A percentile compares a stretch with the other conserved stretches of the same genome.
These are phyloP conservation scores for Eupithecia subumbrata DNA, from an alignment of 2,888 invertebrate genomes.

Conservation along the genomic window DNA sequence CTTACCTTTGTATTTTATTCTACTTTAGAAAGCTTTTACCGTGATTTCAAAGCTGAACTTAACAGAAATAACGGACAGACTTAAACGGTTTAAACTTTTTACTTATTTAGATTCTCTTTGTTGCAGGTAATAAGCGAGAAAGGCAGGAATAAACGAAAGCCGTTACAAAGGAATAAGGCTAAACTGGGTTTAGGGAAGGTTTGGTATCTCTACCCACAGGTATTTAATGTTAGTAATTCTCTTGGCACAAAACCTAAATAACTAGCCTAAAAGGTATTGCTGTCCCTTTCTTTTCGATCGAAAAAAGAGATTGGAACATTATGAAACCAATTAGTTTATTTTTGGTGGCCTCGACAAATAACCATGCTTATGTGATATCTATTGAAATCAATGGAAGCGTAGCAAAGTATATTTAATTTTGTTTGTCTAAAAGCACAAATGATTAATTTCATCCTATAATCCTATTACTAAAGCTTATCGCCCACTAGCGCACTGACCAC, in stretches of 20 bases:
- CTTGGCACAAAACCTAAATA: not conserved
- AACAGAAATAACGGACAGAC: conserved; percentile 11
- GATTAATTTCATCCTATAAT: not conserved
- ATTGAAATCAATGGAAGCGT: not conserved
- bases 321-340: not conserved
- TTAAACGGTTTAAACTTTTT: conserved; percentile 23
- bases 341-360: not conserved
- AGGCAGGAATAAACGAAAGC: not conserved
- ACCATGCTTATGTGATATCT: not conserved
- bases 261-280: not conserved
- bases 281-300: not conserved
- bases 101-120: conserved; percentile 31
- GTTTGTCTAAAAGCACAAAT: not conserved
- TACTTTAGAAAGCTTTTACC: conserved; percentile 9
- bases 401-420: not conserved
- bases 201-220: not conserved
- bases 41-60: conserved; percentile 11
- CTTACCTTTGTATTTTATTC: not conserved
- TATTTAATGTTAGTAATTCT: not conserved
- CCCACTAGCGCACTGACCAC: not conserved
- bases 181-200: not conserved
- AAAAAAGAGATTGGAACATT: not conserved
- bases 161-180: conserved; percentile 1
- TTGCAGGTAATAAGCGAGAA: conserved; percentile 37
- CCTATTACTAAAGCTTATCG: not conserved